Evolutionary conservation across 2,888 invertebrate species (phyloP).

Genomic region (Petrolisthes manimaculis): DNA sequence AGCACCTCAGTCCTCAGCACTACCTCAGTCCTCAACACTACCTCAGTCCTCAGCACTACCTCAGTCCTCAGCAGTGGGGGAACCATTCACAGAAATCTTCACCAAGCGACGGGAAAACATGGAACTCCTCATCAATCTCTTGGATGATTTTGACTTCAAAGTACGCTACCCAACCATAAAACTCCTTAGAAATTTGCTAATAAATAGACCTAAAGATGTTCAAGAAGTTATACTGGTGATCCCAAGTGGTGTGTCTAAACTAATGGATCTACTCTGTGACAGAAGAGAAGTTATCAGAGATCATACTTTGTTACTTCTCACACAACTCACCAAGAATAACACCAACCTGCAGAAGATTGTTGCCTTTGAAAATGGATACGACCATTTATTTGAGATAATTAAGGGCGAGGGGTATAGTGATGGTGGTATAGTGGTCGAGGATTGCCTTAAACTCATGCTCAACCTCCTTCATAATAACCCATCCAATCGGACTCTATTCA

Average conservation of each 20-base stretch:
- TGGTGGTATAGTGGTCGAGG: conserved; percentile 98
- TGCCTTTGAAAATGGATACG: conserved; percentile 98
- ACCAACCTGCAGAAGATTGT: conserved; percentile 99
- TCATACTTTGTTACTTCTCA: conserved; percentile 85
- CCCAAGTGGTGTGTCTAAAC: conserved; percentile 96
- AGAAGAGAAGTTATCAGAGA: conserved; percentile 95
- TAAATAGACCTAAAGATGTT: conserved; percentile 86
- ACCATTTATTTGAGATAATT: conserved; percentile 92
- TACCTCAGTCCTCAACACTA: too few species aligned
- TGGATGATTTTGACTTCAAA: conserved; percentile 96
- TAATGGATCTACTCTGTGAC: conserved; percentile 96
- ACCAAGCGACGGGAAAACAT: conserved; percentile 90
- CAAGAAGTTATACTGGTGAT: conserved; percentile 89
- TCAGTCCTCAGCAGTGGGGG: conserved; percentile 75
- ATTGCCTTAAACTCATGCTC: conserved; percentile 91
- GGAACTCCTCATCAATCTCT: conserved; percentile 81
- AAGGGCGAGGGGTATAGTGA: conserved; percentile 91
- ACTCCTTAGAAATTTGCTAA: conserved; percentile 87
- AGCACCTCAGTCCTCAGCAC: too few species aligned
- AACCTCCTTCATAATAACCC: conserved; percentile 94
- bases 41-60: background rate
- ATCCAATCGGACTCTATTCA: conserved; percentile 98
- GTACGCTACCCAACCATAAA: conserved; percentile 92
- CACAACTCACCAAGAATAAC: conserved; percentile 93
- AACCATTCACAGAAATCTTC: conserved; percentile 97